Percentiles rank a stretch among this genome's conserved stretches.
These are phyloP conservation scores for Acanthopleura granulata DNA, from an alignment of 2,888 invertebrate species.

Conservation along the genomic window DNA sequence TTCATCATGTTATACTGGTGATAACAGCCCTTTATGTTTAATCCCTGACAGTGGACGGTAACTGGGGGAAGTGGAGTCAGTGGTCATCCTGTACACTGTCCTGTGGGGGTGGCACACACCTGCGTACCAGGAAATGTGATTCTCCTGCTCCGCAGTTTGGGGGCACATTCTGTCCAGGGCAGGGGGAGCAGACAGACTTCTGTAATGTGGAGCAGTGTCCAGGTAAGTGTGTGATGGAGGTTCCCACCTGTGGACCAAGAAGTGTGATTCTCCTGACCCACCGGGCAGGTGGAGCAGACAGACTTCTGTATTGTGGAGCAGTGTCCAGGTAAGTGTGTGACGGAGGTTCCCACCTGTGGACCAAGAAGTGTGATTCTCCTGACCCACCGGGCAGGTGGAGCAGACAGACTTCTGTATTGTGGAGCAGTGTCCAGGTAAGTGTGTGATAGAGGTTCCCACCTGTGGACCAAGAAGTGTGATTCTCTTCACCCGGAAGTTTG, in stretches of 20 bases:
- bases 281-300: slow-evolving; percentile 54
- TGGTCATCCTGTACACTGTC: slow-evolving; percentile 64
- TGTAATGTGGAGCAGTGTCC: slow-evolving; percentile 66
- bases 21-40: neutral
- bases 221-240: slow-evolving; percentile 62
- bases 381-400: slow-evolving; percentile 54
- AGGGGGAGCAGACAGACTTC: slow-evolving; percentile 53
- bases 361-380: slow-evolving; percentile 61
- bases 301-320: slow-evolving; percentile 63
- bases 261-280: slow-evolving; percentile 62
- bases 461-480: slow-evolving; percentile 58
- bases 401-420: slow-evolving; percentile 64
- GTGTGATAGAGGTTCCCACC: slow-evolving; percentile 57
- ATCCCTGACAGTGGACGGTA: slow-evolving; percentile 56
- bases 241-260: slow-evolving; percentile 47
- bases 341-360: slow-evolving; percentile 53
- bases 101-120: slow-evolving; percentile 61
- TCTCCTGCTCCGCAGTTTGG: slow-evolving; percentile 60
- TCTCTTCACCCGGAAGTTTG: slow-evolving; percentile 56
- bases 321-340: slow-evolving; percentile 64
- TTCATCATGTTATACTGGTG: neutral
- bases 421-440: slow-evolving; percentile 62
- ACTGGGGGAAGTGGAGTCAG: slow-evolving; percentile 61
- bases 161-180: slow-evolving; percentile 61
- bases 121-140: slow-evolving; percentile 58